Percentiles rank a stretch among this genome's conserved stretches.
Evolutionary conservation across 2,888 invertebrate species (phyloP).

Genomic region (Drosophila sordidula): DNA sequence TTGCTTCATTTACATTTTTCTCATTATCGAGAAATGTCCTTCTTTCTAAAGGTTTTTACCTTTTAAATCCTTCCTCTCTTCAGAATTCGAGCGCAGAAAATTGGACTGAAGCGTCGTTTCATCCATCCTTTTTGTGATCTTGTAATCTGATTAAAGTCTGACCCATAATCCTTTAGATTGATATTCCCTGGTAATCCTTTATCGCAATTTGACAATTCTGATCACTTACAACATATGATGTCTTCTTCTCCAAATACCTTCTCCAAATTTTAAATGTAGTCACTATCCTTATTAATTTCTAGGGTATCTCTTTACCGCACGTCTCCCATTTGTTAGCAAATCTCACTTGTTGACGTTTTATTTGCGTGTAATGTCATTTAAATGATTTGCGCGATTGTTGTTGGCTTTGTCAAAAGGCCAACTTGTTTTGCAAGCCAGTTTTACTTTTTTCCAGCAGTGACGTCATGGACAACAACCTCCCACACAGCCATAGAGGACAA

Average conservation of each 20-base stretch:
- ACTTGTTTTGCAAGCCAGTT: constrained; percentile 68
- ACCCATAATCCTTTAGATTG: no score
- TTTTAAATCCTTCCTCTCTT: no score
- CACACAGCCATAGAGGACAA: constrained; percentile 39
- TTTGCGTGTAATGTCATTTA: constrained; percentile 80
- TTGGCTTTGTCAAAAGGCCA: constrained; percentile 70
- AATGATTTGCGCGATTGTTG: constrained; percentile 71
- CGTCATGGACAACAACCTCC: constrained; percentile 71
- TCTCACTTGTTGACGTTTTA: constrained; percentile 55
- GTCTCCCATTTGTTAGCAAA: neutral
- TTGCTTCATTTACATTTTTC: no score
- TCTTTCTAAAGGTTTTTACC: no score
- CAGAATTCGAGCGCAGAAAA: no score
- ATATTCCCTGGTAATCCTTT: no score
- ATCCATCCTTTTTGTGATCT: no score
- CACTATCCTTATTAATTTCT: neutral
- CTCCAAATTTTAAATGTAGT: neutral
- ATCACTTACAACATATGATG: no score
- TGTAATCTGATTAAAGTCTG: no score
- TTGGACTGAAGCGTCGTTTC: no score
- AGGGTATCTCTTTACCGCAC: constrained; percentile 34
- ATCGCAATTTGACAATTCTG: no score
- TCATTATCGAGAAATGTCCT: no score
- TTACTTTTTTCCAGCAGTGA: constrained; percentile 50
- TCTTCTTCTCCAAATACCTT: neutral